Evolutionary conservation across 1,140 invertebrate species (phyloP), one percentile per base, ranked within the genome.

Genomic region (Drosophila pallidifrons): DNA sequence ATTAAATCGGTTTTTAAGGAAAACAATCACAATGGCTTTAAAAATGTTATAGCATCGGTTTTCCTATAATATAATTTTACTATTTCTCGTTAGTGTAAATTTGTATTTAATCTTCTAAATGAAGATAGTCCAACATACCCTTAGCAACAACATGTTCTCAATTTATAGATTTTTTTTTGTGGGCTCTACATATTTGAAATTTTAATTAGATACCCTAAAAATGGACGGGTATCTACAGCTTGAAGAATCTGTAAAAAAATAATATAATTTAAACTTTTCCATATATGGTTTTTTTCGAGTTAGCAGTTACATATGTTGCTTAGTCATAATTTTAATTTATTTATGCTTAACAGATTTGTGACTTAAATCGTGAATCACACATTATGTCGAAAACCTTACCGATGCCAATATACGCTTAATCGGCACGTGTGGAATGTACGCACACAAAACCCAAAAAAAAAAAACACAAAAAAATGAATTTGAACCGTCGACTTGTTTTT

Each of bases 201-300:
- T 43, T 43, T 43, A 43, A 43, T 43, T 43, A 43, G 41, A 43
- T 43, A 43, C 41, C 41, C 41, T 43, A 11, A n/a, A 7, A 43
- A 4, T n/a, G n/a, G n/a, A 7, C 41, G n/a, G 41, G 11, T 43
- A 13, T 38, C 10, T 38, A 8, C 35, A 7, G 35, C 35, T 38
- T 3, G 2, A 38, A 11, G 2, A 38, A 32, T 32, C 7, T 5
- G 7, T 43, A 43, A 3, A 43, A 43, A 35, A 35, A 35, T 35
- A 35, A 6, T 10, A 35, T 35, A 4, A 25, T 41, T 41, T 41
- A 10, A 41, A 41, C 10, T 11, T 41, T 41, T 41, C 38, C 8
- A 41, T 41, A n/a, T 3, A 25, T 25, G 20, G 20, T 25, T 25
- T 25, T 25, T 25, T 25, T 25, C 20, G 20, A 25, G 20, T 25